Evolutionary conservation across 1,140 invertebrate species (phyloP).

Genomic region (Ridgeia piscesae): DNA sequence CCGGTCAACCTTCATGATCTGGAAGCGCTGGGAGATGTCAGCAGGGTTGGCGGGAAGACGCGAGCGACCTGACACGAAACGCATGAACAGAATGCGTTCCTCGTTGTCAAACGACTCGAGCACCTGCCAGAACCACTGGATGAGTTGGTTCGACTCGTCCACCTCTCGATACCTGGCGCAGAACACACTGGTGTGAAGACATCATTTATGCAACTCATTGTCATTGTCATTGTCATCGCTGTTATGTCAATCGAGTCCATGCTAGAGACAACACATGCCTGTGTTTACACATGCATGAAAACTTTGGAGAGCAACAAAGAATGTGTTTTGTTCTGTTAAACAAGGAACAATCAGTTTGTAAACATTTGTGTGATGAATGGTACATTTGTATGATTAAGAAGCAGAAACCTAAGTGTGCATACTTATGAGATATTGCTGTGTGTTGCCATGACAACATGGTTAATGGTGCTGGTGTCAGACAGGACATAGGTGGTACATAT

Average conservation of each 20-base stretch:
- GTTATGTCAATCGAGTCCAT: too few species aligned
- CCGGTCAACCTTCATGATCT: slow-evolving; percentile 62
- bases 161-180: slow-evolving; percentile 65
- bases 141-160: slow-evolving; percentile 65
- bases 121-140: slow-evolving; percentile 70
- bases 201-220: background rate
- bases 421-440: background rate
- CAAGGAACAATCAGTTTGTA: too few species aligned
- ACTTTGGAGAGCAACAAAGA: background rate
- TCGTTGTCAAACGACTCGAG: slow-evolving; percentile 68
- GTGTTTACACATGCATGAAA: slow-evolving; percentile 26
- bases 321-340: too few species aligned
- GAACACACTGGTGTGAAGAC: background rate
- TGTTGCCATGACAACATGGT: too few species aligned
- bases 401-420: background rate
- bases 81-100: slow-evolving; percentile 70
- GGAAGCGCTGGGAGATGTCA: slow-evolving; percentile 70
- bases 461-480: too few species aligned
- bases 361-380: too few species aligned
- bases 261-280: too few species aligned
- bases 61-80: slow-evolving; percentile 71
- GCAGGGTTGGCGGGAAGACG: slow-evolving; percentile 69
- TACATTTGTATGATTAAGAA: background rate
- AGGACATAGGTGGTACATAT: too few species aligned
- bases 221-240: too few species aligned